A percentile compares a stretch with the other conserved stretches of the same genome.
Evolutionary conservation across 1,140 invertebrate species (phyloP).

Genomic region (Eubasilissa regina): DNA sequence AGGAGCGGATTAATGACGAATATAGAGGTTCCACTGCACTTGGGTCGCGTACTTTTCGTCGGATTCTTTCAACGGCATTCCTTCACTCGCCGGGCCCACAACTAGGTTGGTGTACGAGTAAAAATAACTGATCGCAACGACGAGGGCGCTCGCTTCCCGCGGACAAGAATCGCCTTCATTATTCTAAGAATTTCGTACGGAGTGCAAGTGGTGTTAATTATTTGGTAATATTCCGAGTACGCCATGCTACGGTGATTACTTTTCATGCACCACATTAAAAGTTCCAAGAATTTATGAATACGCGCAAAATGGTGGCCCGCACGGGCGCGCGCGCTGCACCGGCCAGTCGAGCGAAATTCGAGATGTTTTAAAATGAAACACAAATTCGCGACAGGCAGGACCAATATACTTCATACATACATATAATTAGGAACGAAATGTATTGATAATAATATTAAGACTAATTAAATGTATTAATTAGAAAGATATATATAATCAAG

Average conservation of each 20-base stretch:
- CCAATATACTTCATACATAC: too few relatives aligned
- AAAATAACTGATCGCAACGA: too few relatives aligned
- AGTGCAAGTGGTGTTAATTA: conserved; percentile 20
- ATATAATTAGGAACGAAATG: too few relatives aligned
- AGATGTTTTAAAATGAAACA: background rate
- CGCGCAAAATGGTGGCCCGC: background rate
- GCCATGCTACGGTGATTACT: background rate
- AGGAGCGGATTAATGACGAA: too few relatives aligned
- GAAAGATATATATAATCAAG: too few relatives aligned
- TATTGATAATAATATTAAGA: too few relatives aligned
- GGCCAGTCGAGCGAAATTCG: background rate
- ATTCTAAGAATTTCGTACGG: background rate
- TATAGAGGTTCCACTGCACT: too few relatives aligned
- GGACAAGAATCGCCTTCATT: background rate
- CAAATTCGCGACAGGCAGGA: background rate
- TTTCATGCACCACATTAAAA: conserved; percentile 17
- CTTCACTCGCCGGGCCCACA: background rate
- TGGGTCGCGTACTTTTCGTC: background rate
- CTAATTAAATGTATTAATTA: too few relatives aligned
- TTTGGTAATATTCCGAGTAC: conserved; percentile 10
- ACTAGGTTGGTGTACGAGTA: too few relatives aligned
- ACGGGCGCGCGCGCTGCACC: background rate
- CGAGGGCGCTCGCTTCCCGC: too few relatives aligned
- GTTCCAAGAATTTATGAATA: conserved; percentile 7
- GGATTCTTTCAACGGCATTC: background rate